phyloP scores from a whole-genome alignment of 2,888 invertebrate species.

The Lasioglossum leucozonium region DNA sequence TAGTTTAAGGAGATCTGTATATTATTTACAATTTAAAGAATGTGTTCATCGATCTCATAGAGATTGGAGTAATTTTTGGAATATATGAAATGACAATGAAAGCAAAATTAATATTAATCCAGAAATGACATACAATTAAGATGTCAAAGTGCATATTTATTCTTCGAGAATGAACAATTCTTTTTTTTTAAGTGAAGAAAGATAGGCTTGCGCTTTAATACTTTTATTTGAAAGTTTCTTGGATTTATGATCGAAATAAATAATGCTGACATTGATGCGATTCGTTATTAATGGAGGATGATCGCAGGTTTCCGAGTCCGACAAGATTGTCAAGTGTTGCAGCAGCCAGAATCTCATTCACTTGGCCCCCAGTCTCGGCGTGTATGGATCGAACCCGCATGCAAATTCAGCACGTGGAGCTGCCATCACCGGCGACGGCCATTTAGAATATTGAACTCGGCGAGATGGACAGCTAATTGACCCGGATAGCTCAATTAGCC shows the following conservation, averaged over 20 bases:
- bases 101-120: too few species aligned
- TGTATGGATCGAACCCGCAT: background rate
- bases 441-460: conserved; percentile 19
- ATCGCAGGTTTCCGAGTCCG: background rate
- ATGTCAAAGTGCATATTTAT: too few species aligned
- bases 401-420: conserved; percentile 3
- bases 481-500: conserved; percentile 20
- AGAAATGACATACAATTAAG: too few species aligned
- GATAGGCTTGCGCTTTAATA: too few species aligned
- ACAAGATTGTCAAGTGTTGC: background rate
- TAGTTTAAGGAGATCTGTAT: background rate
- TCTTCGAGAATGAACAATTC: too few species aligned
- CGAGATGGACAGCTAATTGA: conserved; percentile 36
- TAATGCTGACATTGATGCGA: too few species aligned
- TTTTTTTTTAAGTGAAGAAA: too few species aligned
- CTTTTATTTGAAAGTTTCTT: too few species aligned
- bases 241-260: too few species aligned
- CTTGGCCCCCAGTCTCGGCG: background rate
- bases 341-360: background rate
- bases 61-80: too few species aligned
- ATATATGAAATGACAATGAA: too few species aligned
- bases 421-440: conserved; percentile 2
- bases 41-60: background rate
- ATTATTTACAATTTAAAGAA: background rate
- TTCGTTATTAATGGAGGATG: background rate